Percentiles rank a stretch among this genome's conserved stretches.
These are phyloP conservation scores for Cerastis leucographa DNA, from an alignment of 2,888 invertebrate species.

Conservation along the genomic window DNA sequence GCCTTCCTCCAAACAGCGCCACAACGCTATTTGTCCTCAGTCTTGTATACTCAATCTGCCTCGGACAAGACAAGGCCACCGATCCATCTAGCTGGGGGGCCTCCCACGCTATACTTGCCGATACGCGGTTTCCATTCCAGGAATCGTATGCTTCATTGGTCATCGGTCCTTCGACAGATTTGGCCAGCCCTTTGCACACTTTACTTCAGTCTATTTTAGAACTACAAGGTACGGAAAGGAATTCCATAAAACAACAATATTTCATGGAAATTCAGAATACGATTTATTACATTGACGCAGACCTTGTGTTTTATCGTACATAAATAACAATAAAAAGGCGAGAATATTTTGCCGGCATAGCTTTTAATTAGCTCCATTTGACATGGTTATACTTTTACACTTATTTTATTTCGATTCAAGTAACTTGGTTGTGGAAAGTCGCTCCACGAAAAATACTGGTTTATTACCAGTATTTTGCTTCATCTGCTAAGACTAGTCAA, in stretches of 20 bases:
- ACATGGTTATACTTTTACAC: not conserved
- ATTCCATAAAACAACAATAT: not conserved
- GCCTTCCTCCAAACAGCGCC: not conserved
- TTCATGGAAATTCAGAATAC: constrained; percentile 3
- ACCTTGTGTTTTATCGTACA: constrained; percentile 22
- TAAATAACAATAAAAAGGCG: constrained; percentile 7
- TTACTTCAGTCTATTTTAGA: not conserved
- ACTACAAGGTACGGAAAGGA: not conserved
- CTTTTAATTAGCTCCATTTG: constrained; percentile 20
- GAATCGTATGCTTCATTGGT: not conserved
- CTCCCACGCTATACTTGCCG: not conserved
- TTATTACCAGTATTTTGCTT: too few species aligned
- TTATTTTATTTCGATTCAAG: not conserved
- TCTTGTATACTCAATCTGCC: not conserved
- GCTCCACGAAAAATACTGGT: not conserved
- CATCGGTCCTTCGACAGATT: not conserved
- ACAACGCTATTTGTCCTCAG: not conserved
- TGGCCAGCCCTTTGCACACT: not conserved
- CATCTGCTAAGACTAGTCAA: not conserved
- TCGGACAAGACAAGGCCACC: constrained; percentile 2
- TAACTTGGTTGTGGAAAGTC: not conserved
- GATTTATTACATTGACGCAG: constrained; percentile 1
- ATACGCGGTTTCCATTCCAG: not conserved
- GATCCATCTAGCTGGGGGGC: not conserved
- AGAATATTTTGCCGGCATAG: not conserved